Base-by-base conservation (phyloP, 2,888 invertebrate species). In the Seira ritae region DNA sequence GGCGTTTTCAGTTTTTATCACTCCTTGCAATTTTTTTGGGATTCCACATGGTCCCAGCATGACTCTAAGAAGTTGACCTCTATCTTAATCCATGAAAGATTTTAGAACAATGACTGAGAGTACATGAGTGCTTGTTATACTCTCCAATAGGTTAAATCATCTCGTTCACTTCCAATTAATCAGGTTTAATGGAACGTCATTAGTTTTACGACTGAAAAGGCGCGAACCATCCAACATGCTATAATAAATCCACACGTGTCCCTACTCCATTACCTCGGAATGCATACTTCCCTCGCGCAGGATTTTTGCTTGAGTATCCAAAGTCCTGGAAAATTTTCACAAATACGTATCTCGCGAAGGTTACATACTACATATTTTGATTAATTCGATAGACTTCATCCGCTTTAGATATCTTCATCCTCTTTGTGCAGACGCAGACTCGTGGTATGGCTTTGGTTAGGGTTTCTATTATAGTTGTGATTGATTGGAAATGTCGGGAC, bases 1-100 rank as follows among this genome's bases (percentile, higher is more conserved):
- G 31, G 31, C 31, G 31, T 31, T 31, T 31, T 31, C 31, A 31
- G 31, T 4, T 31, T 31, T 31, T n/a, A n/a, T n/a, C 3, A 12
- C n/a, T 55, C 6, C 55, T 55, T 55, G 55, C 55, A 55, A 3
- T n/a, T 17, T 42, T 12, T 42, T 55, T 55, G n/a, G 6, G 17
- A 17, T 55, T 55, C 3, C 55, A 55, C 55, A 55, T 55, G 55
- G 3, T 17, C n/a, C 15, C 3, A 55, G 55, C 55, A 55, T 55
- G 55, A 55, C 55, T 55, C 12, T 55, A 55, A 55, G n/a, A 17
- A n/a, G 55, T 55, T 55, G 55, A 12, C 55, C 55, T 55, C 55
- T 17, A 55, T 17, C 12, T 12, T 8, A 6, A 42, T 42, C 6
- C 6, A 42, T 8, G 12, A 42, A n/a, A 17, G 12, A 12, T 55